These are phyloP conservation scores for Chaetops frenatus DNA, from an alignment of 2,113 vertebrate genomes.

Conservation along the genomic window DNA sequence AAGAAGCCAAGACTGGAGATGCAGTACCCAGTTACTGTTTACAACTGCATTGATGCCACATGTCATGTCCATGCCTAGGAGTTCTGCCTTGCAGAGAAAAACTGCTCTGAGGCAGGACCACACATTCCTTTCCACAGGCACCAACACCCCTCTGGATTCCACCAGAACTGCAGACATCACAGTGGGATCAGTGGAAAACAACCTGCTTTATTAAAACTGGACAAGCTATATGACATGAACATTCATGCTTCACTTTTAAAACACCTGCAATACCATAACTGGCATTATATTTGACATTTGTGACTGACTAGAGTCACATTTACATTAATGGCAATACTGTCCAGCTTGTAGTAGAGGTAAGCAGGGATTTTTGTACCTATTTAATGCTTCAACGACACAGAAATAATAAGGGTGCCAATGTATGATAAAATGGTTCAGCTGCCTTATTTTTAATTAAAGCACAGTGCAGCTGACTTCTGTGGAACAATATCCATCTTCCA, in stretches of 20 bases:
- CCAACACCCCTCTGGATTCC: background rate
- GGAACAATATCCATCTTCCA: background rate
- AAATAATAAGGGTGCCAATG: background rate
- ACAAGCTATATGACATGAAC: background rate
- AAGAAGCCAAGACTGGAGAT: background rate
- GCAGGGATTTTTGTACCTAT: background rate
- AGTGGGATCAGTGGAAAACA: background rate
- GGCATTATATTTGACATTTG: background rate
- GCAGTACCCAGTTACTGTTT: accelerated
- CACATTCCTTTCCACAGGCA: background rate
- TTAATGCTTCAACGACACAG: background rate
- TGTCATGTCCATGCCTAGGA: accelerated
- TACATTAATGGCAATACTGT: background rate
- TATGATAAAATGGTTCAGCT: background rate
- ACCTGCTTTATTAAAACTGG: background rate
- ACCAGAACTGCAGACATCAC: background rate
- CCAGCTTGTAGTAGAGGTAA: background rate
- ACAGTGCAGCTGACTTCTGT: background rate
- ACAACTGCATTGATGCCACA: background rate
- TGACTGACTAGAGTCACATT: background rate
- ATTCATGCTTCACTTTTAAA: background rate
- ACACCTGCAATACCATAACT: background rate
- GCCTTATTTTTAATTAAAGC: background rate
- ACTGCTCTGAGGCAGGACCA: background rate
- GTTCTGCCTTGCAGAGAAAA: background rate